Percentiles rank a stretch among this genome's conserved stretches.
Conservation (phyloP, 2,113 vertebrate species). For the Syngnathoides biaculeatus region DNA sequence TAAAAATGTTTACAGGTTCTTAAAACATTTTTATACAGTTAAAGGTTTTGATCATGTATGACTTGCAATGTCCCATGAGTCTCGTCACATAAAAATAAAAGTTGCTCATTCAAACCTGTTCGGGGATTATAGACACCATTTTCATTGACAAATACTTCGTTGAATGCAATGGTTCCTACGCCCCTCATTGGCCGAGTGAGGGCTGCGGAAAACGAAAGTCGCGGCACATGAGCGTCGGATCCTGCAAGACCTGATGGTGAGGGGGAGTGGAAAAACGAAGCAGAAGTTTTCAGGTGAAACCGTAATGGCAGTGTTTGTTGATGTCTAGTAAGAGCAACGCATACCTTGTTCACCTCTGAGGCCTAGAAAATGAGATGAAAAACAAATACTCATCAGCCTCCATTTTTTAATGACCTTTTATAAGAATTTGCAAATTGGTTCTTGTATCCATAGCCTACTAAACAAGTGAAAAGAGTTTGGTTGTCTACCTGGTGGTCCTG, state of each 20-base stretch:
- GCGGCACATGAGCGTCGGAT: conserved; percentile 73
- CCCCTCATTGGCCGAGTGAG: conserved; percentile 74
- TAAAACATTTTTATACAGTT: no score
- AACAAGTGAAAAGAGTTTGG: neutral
- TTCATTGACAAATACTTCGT: conserved; percentile 85
- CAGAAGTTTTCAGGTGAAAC: conserved; percentile 14
- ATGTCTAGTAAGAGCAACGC: conserved; percentile 30
- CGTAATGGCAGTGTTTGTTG: conserved; percentile 11
- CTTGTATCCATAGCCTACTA: neutral
- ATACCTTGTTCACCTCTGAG: conserved; percentile 85
- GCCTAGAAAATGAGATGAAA: conserved; percentile 68
- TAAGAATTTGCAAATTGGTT: conserved; percentile 3
- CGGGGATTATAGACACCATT: conserved; percentile 75
- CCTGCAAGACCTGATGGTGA: conserved; percentile 77
- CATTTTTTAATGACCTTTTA: neutral
- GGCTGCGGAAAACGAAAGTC: conserved; percentile 85
- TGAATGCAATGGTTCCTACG: conserved; percentile 84
- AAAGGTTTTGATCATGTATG: no score
- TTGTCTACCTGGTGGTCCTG: conserved; percentile 81
- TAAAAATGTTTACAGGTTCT: no score
- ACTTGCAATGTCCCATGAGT: no score
- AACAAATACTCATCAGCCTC: neutral
- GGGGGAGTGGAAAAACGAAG: no score
- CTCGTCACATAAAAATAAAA: neutral
- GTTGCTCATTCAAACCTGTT: conserved; percentile 71